phyloP scores from a whole-genome alignment of 2,797 vertebrate genomes.

The Coracias cyanogaster region DNA sequence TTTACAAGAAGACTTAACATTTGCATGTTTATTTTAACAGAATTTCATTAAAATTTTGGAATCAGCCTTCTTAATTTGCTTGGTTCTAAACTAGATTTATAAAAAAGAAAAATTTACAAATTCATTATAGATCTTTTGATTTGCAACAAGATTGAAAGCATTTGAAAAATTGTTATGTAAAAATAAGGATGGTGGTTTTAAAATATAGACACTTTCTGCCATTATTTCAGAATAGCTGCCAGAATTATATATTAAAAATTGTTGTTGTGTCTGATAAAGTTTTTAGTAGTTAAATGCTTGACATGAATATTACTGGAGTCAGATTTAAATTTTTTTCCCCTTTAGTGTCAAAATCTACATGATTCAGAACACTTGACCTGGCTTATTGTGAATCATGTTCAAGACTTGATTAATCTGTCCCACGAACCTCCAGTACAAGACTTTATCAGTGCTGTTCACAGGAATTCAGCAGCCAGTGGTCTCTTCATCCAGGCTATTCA shows the following conservation, averaged over 20 bases:
- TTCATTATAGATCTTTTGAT: not conserved
- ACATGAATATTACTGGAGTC: not conserved
- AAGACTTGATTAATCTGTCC: conserved; percentile 93
- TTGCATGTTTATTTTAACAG: not conserved
- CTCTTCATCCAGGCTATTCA: conserved; percentile 99
- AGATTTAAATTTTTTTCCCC: not conserved
- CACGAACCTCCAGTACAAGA: conserved; percentile 98
- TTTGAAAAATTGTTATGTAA: not conserved
- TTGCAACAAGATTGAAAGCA: not conserved
- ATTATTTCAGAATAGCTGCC: not conserved
- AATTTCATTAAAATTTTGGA: not conserved
- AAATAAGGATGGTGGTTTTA: not conserved
- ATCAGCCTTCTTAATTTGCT: not conserved
- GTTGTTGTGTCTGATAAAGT: not conserved
- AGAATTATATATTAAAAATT: not conserved
- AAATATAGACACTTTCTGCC: not conserved
- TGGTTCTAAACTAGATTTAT: not conserved
- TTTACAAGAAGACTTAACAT: not conserved
- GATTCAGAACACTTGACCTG: conserved; percentile 98
- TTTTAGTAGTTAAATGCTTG: not conserved
- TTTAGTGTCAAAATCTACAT: conserved; percentile 97
- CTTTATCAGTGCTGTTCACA: conserved; percentile 96
- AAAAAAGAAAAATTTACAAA: not conserved
- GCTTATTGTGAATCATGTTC: conserved; percentile 97
- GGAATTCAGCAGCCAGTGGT: conserved; percentile 96